Evolutionary conservation across 2,888 invertebrate genomes (phyloP).

Genomic region (Xanthia togata): DNA sequence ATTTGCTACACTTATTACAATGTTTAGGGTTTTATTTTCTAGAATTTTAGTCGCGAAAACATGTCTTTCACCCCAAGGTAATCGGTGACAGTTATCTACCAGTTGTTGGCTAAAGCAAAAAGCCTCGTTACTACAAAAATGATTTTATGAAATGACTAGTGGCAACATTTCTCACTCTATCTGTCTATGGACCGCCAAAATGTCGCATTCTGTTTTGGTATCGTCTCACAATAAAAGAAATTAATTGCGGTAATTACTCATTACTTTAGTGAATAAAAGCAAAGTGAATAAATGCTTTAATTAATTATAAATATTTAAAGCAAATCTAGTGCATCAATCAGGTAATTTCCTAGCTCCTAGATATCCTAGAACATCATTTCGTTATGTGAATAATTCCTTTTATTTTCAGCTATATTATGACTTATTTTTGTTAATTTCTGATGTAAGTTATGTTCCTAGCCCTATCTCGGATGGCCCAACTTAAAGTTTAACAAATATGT

Average conservation of each 20-base stretch:
- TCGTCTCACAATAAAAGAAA: constrained; percentile 82
- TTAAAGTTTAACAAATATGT: constrained; percentile 8
- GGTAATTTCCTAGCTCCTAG: constrained; percentile 55
- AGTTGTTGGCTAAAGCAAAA: not conserved
- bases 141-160: not conserved
- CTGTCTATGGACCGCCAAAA: constrained; percentile 83
- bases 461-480: not conserved
- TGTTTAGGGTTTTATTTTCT: not conserved
- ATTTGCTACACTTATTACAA: not conserved
- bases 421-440: constrained; percentile 58
- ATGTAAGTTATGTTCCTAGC: constrained; percentile 3
- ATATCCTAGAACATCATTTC: constrained; percentile 51
- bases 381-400: constrained; percentile 70
- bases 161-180: constrained; percentile 31
- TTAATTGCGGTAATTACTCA: constrained; percentile 80
- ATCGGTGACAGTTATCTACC: not conserved
- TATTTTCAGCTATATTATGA: constrained; percentile 70
- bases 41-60: no score
- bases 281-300: constrained; percentile 68
- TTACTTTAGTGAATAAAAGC: constrained; percentile 72
- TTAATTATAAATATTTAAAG: constrained; percentile 71
- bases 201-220: constrained; percentile 90
- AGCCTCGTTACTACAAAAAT: not conserved
- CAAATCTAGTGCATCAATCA: constrained; percentile 58
- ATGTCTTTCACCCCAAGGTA: not conserved